Evolutionary conservation across 1,140 invertebrate species (phyloP).

Genomic region (Apis cerana): DNA sequence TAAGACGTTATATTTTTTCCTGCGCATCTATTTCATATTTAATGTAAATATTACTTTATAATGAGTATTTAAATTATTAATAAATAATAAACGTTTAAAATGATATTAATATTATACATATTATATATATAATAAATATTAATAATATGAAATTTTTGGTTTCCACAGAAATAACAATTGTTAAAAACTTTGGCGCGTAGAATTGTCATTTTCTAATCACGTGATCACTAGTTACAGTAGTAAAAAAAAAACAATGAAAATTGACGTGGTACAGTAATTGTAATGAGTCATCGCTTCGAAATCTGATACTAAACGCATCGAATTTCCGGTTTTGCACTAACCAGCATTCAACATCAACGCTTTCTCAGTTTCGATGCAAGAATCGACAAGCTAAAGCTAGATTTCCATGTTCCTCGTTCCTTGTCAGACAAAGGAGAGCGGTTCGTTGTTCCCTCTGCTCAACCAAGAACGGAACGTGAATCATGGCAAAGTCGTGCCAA

Average conservation of each 20-base stretch:
- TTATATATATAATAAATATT: too few relatives aligned
- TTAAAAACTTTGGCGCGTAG: not conserved
- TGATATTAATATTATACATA: not conserved
- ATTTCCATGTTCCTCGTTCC: conserved; percentile 19
- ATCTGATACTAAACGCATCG: conserved; percentile 33
- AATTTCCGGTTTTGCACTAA: conserved; percentile 57
- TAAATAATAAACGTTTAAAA: not conserved
- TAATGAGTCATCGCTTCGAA: conserved; percentile 51
- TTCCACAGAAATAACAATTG: not conserved
- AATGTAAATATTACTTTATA: not conserved
- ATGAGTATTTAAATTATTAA: not conserved
- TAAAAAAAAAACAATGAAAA: conserved; percentile 25
- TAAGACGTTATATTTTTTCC: not conserved
- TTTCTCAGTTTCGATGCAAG: conserved; percentile 13
- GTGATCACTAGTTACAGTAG: conserved; percentile 10
- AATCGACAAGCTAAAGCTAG: conserved; percentile 6
- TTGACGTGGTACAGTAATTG: conserved; percentile 8
- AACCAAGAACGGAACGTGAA: conserved; percentile 36
- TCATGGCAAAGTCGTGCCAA: conserved; percentile 33
- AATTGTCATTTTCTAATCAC: conserved; percentile 1
- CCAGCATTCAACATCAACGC: conserved; percentile 31
- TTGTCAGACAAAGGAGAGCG: conserved; percentile 25
- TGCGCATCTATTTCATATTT: not conserved
- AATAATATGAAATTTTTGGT: not conserved
- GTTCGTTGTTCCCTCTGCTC: conserved; percentile 9